These are phyloP conservation scores for Syngnathus floridae DNA, from an alignment of 2,113 vertebrate species.

Conservation along the genomic window DNA sequence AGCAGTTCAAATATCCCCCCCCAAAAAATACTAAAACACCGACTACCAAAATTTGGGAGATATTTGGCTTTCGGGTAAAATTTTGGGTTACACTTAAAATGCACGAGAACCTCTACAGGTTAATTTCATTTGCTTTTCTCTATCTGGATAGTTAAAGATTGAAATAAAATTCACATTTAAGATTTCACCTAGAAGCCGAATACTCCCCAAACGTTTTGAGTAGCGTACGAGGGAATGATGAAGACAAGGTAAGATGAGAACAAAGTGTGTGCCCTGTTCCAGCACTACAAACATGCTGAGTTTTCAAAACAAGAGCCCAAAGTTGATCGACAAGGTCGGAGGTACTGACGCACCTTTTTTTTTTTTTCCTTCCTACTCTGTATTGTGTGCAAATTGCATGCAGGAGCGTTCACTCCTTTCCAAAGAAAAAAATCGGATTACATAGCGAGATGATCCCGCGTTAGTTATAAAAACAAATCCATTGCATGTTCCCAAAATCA, in stretches of 20 bases:
- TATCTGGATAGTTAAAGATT: no score
- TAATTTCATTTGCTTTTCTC: no score
- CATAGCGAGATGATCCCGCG: constrained; percentile 33
- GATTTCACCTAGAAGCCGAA: not conserved
- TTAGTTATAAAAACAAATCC: constrained; percentile 35
- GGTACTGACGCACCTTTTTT: constrained; percentile 21
- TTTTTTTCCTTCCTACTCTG: not conserved
- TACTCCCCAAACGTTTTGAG: not conserved
- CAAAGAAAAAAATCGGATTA: constrained; percentile 30
- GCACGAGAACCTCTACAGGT: no score
- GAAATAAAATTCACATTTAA: not conserved
- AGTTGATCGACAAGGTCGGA: constrained; percentile 59
- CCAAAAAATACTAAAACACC: constrained; percentile 29
- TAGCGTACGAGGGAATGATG: not conserved
- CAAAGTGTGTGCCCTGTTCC: constrained; percentile 54
- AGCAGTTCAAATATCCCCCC: constrained; percentile 40
- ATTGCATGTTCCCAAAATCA: constrained; percentile 58
- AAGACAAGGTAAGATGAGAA: constrained; percentile 4
- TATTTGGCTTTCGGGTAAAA: not conserved
- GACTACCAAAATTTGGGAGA: not conserved
- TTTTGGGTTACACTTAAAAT: not conserved
- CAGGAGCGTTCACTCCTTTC: constrained; percentile 20
- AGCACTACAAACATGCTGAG: constrained; percentile 63
- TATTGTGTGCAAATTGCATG: constrained; percentile 5
- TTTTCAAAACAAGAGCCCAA: constrained; percentile 61